Evolutionary conservation across 2,797 vertebrate species (phyloP), one percentile per base, ranked within the genome.

Genomic region (Centroberyx gerrardi): DNA sequence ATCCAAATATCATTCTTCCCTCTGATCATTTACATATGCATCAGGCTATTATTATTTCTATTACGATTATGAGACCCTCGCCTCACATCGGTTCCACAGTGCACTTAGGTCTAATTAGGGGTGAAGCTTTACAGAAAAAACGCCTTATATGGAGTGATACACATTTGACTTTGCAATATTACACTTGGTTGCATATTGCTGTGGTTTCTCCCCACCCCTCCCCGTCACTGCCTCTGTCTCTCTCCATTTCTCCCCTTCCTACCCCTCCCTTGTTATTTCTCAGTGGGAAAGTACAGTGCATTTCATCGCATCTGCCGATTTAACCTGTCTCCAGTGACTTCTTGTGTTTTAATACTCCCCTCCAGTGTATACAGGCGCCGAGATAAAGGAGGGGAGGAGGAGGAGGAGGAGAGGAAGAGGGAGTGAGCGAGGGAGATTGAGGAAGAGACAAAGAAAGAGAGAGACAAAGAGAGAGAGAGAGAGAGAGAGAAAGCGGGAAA

Each of bases 21-120:
- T 76, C 74, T 84, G 83, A 94, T 93, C 87, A 90, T 92, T 92
- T 90, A 91, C 90, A 91, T 91, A 91, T 88, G 87, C 84, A 90
- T 83, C 69, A 77, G 85, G 83, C 87, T 87, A 83, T 89, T 93
- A 87, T 94, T 92, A 92, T 93, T 92, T 86, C 87, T 82, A 84
- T 90, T 81, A 88, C 81, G 87, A 91, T 92, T 82, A 88, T 76
- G 86, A 88, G 85, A 88, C 77, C 82, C 82, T 78, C 63, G 84
- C 81, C 70, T 87, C 88, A 53, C 79, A 80, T 86, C 76, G 54
- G 68, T 82, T 89, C 83, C 84, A 80, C 82, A 84, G 72, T 86
- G 85, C 88, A 83, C 85, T 92, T 90, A 83, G 72, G 78, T 90
- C 82, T 93, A 92, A 94, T 93, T 91, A 89, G 85, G 88, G 90